Percentiles rank a stretch among this genome's conserved stretches.
phyloP scores from a whole-genome alignment of 2,113 vertebrate genomes.

The Phalacrocorax brasilianus region DNA sequence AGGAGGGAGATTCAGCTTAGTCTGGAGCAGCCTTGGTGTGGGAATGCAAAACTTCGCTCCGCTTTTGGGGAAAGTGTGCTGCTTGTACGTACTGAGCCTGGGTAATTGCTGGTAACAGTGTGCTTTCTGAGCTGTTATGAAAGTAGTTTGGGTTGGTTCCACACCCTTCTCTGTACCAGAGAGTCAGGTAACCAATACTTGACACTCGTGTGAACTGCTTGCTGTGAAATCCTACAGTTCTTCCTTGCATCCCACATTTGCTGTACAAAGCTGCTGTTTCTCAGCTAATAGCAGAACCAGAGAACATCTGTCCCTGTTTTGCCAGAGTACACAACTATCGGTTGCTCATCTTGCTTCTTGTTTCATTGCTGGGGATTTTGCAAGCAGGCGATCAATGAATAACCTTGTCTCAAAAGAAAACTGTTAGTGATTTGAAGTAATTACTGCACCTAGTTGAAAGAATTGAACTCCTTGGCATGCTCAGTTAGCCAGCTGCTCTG shows the following conservation, averaged over 20 bases:
- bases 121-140: neutral
- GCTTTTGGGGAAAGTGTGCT: neutral
- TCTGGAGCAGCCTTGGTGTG: neutral
- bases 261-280: neutral
- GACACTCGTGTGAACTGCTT: neutral
- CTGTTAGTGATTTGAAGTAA: neutral
- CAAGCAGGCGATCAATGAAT: neutral
- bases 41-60: neutral
- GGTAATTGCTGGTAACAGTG: neutral
- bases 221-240: neutral
- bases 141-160: neutral
- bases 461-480: neutral
- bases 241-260: rapidly evolving
- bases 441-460: neutral
- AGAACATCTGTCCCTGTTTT: neutral
- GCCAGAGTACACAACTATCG: neutral
- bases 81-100: rapidly evolving
- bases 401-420: neutral
- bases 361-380: neutral
- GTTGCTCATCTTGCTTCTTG: neutral
- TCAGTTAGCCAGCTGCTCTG: neutral
- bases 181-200: neutral
- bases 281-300: neutral
- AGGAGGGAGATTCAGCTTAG: neutral
- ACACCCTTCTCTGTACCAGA: rapidly evolving